phyloP scores from a whole-genome alignment of 2,888 invertebrate genomes.

The Elegia similella region DNA sequence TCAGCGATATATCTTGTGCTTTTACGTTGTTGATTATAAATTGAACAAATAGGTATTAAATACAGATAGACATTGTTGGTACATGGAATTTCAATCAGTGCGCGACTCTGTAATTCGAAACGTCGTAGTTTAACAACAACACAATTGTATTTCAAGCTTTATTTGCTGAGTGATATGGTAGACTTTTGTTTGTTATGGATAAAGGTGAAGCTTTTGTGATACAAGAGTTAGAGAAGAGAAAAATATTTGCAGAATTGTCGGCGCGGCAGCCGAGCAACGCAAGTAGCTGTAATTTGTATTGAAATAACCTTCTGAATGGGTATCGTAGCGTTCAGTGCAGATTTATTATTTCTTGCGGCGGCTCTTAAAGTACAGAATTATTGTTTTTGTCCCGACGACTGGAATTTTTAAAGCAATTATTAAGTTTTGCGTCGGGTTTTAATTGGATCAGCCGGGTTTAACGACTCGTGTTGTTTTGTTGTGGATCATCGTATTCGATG shows the following conservation, averaged over 20 bases:
- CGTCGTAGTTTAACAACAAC: background rate
- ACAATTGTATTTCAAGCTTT: background rate
- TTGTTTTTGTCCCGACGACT: conserved; percentile 76
- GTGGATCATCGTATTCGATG: conserved; percentile 37
- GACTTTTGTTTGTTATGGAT: background rate
- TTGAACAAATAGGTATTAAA: conserved; percentile 65
- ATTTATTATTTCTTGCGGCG: conserved; percentile 78
- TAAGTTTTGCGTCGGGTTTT: conserved; percentile 71
- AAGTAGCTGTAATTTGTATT: conserved; percentile 80
- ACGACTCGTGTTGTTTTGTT: conserved; percentile 59
- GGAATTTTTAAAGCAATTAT: conserved; percentile 80
- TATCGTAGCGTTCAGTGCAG: conserved; percentile 73
- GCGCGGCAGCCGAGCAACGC: conserved; percentile 70
- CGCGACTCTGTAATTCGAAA: background rate
- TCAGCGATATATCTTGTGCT: conserved; percentile 48
- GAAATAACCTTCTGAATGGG: conserved; percentile 77
- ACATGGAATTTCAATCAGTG: conserved; percentile 80
- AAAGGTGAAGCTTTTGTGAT: conserved; percentile 1
- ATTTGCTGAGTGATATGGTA: background rate
- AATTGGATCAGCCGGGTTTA: conserved; percentile 75
- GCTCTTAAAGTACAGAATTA: conserved; percentile 77
- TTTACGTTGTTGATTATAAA: conserved; percentile 67
- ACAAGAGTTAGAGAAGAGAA: conserved; percentile 59
- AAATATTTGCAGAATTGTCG: conserved; percentile 79
- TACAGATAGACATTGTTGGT: conserved; percentile 70